phyloP scores from a whole-genome alignment of 2,888 invertebrate species.

The Watsonalla cultraria region DNA sequence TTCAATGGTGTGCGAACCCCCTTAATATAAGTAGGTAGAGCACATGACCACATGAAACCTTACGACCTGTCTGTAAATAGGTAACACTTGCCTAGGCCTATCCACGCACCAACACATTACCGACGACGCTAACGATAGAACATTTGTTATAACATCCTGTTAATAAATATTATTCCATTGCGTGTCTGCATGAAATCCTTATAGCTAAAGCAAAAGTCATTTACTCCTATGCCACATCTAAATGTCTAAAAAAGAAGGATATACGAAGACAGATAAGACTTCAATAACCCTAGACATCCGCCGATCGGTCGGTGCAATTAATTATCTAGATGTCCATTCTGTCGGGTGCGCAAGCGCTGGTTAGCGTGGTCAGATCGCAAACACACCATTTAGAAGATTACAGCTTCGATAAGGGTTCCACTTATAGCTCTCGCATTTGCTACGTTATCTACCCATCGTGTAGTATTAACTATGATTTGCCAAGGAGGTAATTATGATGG shows the following conservation, averaged over 20 bases:
- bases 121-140: slow-evolving; percentile 36
- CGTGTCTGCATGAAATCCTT: background rate
- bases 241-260: slow-evolving; percentile 2
- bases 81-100: too few species aligned
- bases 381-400: slow-evolving; percentile 14
- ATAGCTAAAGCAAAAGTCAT: background rate
- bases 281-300: slow-evolving; percentile 16
- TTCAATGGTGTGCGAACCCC: too few species aligned
- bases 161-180: background rate
- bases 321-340: background rate
- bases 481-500: slow-evolving; percentile 11
- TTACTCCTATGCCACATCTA: background rate
- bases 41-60: too few species aligned
- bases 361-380: slow-evolving; percentile 5
- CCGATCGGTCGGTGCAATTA: slow-evolving; percentile 7
- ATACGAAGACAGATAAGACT: slow-evolving; percentile 5
- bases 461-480: slow-evolving; percentile 26
- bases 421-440: slow-evolving; percentile 18
- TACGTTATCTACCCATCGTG: slow-evolving; percentile 22
- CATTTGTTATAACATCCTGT: background rate
- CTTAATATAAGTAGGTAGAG: too few species aligned
- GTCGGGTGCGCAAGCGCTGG: background rate
- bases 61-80: too few species aligned
- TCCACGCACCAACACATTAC: too few species aligned
- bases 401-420: slow-evolving; percentile 13